Conservation (phyloP, 2,797 vertebrate genomes). For the Hyperoplus lanceolatus region DNA sequence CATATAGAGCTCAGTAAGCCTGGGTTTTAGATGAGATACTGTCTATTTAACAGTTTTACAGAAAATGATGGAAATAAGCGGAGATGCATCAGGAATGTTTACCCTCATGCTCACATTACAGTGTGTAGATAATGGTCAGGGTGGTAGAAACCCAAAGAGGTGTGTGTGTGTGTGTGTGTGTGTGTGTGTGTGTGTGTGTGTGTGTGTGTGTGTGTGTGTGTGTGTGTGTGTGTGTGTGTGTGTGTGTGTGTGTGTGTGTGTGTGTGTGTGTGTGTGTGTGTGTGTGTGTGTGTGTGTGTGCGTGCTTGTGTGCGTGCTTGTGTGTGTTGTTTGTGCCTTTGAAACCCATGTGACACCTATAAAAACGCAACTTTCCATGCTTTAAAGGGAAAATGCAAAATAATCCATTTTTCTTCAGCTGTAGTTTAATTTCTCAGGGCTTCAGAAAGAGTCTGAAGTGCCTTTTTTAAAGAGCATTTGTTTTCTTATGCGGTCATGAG, state of each 20-base stretch:
- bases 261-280: no score
- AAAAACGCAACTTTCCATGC: background rate
- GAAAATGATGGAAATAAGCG: background rate
- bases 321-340: background rate
- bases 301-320: no score
- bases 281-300: no score
- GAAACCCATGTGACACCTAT: background rate
- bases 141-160: background rate
- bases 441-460: background rate
- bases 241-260: no score
- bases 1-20: constrained; percentile 22
- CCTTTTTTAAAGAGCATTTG: no score
- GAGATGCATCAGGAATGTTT: background rate
- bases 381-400: constrained; percentile 5
- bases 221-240: no score
- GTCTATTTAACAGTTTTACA: background rate
- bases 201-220: no score
- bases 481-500: background rate
- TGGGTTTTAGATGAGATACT: constrained; percentile 34
- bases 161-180: no score
- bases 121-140: background rate
- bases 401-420: background rate
- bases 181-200: no score
- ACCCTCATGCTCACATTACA: background rate
- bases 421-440: background rate